A percentile compares a stretch with the other conserved stretches of the same genome.
These are phyloP conservation scores for Deilephila porcellus DNA, from an alignment of 2,888 invertebrate genomes.

Conservation along the genomic window DNA sequence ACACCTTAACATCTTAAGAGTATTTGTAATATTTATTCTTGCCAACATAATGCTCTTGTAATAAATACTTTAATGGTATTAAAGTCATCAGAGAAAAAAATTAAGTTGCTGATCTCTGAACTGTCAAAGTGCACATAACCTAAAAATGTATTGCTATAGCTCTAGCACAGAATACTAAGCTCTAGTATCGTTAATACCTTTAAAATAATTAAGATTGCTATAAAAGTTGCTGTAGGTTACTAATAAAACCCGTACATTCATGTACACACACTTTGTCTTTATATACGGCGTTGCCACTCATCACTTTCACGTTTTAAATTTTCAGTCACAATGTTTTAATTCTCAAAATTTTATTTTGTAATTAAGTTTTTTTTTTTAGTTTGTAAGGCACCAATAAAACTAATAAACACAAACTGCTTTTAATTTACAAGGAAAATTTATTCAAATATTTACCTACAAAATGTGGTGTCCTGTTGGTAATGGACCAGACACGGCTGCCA, in stretches of 20 bases:
- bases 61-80: background rate
- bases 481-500: too few species aligned
- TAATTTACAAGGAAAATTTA: constrained; percentile 15
- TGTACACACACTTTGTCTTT: constrained; percentile 46
- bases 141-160: too few species aligned
- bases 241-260: constrained; percentile 40
- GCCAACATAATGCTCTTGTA: background rate
- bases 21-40: constrained; percentile 14
- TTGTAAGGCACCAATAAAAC: constrained; percentile 71
- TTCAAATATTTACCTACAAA: too few species aligned
- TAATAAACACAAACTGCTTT: constrained; percentile 29
- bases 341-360: constrained; percentile 48
- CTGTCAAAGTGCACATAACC: too few species aligned
- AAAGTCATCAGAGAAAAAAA: too few species aligned
- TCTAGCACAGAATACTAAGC: too few species aligned
- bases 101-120: too few species aligned
- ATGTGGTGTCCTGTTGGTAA: too few species aligned
- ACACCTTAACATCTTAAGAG: background rate
- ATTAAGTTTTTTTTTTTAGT: constrained; percentile 50
- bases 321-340: constrained; percentile 51
- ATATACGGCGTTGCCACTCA: constrained; percentile 23
- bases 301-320: constrained; percentile 38
- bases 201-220: background rate
- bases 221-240: background rate
- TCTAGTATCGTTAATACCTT: background rate